phyloP scores from a whole-genome alignment of 2,113 vertebrate genomes.

The Phycodurus eques region DNA sequence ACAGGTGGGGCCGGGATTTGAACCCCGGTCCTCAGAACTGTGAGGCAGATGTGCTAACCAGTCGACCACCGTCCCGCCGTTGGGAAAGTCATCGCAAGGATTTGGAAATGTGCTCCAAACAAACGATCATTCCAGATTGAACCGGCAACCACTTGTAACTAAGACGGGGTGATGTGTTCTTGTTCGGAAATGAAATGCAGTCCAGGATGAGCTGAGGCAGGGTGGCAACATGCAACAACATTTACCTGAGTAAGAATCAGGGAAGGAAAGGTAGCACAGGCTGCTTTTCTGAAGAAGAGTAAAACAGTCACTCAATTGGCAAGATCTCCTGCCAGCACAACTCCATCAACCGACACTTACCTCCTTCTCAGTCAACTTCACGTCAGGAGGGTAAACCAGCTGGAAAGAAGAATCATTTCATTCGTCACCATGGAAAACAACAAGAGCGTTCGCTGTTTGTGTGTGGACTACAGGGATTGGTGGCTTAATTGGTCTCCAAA shows the following conservation, averaged over 20 bases:
- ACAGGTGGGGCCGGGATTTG: too few species aligned
- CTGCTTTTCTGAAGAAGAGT: slow-evolving; percentile 81
- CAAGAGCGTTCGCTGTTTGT: too few species aligned
- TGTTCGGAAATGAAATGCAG: not conserved
- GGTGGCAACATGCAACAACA: too few species aligned
- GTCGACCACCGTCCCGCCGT: too few species aligned
- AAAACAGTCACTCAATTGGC: not conserved
- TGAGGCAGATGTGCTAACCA: too few species aligned
- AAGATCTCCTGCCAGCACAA: not conserved
- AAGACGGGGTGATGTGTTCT: not conserved
- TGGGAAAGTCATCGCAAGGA: too few species aligned
- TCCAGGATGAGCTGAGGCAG: too few species aligned
- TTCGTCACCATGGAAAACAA: not conserved
- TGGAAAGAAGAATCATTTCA: slow-evolving; percentile 52
- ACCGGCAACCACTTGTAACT: too few species aligned
- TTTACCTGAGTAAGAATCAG: slow-evolving; percentile 95
- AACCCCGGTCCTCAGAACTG: too few species aligned
- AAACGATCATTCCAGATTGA: not conserved
- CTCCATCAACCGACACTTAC: slow-evolving; percentile 58
- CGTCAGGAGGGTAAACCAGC: slow-evolving; percentile 86
- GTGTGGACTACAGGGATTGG: too few species aligned
- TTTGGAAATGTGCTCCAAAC: not conserved
- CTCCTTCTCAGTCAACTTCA: slow-evolving; percentile 90
- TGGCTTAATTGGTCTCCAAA: too few species aligned
- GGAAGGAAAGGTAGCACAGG: slow-evolving; percentile 95